Evolutionary conservation across 2,888 invertebrate species (phyloP).

Genomic region (Dusona sp.): DNA sequence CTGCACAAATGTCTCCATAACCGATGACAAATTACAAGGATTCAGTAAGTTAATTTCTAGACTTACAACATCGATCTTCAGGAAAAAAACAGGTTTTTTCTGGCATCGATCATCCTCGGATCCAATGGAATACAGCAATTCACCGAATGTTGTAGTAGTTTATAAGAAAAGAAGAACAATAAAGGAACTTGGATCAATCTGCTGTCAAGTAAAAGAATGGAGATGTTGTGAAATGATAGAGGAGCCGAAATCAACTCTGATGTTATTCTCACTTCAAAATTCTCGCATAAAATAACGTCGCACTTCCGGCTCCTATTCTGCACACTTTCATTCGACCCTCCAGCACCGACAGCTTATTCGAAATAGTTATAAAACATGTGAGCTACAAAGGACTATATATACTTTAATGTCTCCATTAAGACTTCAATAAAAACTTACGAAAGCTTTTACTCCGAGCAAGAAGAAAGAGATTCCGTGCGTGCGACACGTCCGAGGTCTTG

Average conservation of each 20-base stretch:
- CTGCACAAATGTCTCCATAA: constrained; percentile 6
- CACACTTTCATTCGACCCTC: constrained; percentile 5
- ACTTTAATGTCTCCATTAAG: constrained; percentile 25
- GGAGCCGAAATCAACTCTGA: not conserved
- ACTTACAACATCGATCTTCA: not conserved
- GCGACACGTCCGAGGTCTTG: constrained; percentile 7
- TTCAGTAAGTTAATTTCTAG: not conserved
- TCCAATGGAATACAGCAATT: not conserved
- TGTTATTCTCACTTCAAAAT: not conserved
- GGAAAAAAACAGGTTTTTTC: not conserved
- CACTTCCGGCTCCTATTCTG: constrained; percentile 8
- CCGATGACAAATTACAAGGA: constrained; percentile 6
- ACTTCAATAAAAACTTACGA: constrained; percentile 9
- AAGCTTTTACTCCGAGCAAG: constrained; percentile 11
- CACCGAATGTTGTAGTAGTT: not conserved
- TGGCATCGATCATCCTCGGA: not conserved
- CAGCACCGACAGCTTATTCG: constrained; percentile 5
- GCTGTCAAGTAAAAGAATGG: not conserved
- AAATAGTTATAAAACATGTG: constrained; percentile 16
- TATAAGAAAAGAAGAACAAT: not conserved
- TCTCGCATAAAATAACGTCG: not conserved
- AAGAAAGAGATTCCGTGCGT: constrained; percentile 10
- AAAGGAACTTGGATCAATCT: not conserved
- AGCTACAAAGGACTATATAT: not conserved
- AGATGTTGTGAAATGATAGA: not conserved